Evolutionary conservation across 1,140 invertebrate genomes (phyloP), one percentile per base, ranked within the genome.

Genomic region (Cephus cinctus): DNA sequence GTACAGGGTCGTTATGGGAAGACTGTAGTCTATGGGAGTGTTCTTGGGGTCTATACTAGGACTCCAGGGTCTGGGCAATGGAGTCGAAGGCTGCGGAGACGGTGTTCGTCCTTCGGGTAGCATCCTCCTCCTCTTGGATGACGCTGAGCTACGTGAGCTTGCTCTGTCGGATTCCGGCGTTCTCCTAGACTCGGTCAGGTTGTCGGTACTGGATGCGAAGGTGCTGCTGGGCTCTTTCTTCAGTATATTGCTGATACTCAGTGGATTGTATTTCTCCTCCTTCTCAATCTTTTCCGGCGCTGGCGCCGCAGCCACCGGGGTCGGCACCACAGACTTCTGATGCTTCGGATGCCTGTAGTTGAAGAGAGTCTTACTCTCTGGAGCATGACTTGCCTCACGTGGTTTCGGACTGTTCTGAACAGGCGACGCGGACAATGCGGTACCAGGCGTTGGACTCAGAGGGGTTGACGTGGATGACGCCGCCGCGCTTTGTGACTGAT

Each of bases 1-100:
- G 71, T 92, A 91, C 2, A 89, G 88, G 9, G 89, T 90, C 2
- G 90, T 92, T 54, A 93, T 92, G 8, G 90, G 89, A 51, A 92
- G 81, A 59, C 85, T 86, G 68, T 88, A 91, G 71, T 90, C 87
- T 30, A 89, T 84, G 43, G 80, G 76, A 44, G 69, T 62, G 56
- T 73, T 63, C 47, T 71, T 74, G 3, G 69, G 57, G 42, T 69
- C 59, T n/a, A 73, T 38, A 2, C 68, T 60, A 0, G 71, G 67
- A 16, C 66, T 71, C 69, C 73, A 73, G 6, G 73, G 67, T 40
- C 61, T 56, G 9, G 72, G 47, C 11, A 67, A 41, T 6, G 69
- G 71, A n/a, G 50, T 48, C 5, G 47, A 56, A 0, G 69, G 69
- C 20, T 64, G 65, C 0, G 70, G 71, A 5, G 69, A 73, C 5